Base-by-base conservation (phyloP, 2,888 invertebrate species). In the Plagodis dolabraria region DNA sequence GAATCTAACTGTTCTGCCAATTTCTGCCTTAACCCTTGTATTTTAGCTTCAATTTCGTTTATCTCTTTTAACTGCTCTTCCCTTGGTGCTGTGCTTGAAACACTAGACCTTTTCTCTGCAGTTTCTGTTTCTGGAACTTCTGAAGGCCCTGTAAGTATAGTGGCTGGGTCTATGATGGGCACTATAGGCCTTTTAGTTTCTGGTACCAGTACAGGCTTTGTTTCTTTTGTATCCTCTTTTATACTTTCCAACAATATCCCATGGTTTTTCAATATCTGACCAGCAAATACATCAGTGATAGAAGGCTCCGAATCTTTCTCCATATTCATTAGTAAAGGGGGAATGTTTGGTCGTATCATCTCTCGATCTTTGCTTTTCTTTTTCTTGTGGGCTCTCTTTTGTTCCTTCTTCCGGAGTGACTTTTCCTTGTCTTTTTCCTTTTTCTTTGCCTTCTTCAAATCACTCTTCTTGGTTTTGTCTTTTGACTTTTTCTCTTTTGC, bases 201-300 rank as follows among this genome's bases (percentile, higher is more conserved):
- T 22, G 55, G 11, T 5, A 38, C 34, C 40, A 62, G 65, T 7
- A 76, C 56, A 7, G 82, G 77, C 69, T 89, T 85, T 33, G 69
- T 74, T 51, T 89, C 85, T 10, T 71, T 66, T 12, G 80, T 74
- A 38, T 86, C 82, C 54, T 76, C 85, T 72, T 76, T 84, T 40
- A 73, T 69, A 12, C 71, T 66, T 7, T 88, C 88, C 43, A 89
- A 53, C 11, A 75, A 79, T 22, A 92, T 85, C 0, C 93, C 93
- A 76, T 93, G 93, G 62, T 89, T 89, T 63, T 93, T 93, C 33
- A 95, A 79, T 51, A 95, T 92, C 68, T 94, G 94, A n/a, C 94
- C 94, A 7, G 94, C 95, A 77, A 95, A 94, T 0, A 94, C 93
- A 79, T 95, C 94, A 0, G 94, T 94, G 40, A 95, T 95, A 9